Base-by-base conservation (phyloP, 2,113 vertebrate genomes). In the Mustela nigripes region DNA sequence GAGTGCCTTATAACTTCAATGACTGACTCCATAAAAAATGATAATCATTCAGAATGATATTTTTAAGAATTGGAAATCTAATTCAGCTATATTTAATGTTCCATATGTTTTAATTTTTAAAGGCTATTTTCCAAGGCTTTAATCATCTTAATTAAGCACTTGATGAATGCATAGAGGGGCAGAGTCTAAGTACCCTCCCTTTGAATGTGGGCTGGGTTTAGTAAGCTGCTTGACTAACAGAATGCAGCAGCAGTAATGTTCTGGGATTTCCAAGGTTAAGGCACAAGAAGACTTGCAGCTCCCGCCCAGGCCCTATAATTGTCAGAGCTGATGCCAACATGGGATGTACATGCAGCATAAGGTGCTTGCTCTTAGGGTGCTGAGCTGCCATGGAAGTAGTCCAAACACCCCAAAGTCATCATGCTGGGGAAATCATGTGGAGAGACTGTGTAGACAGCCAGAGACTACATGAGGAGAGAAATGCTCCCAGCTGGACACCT, bases 71-170 rank as follows among this genome's bases (percentile, higher is more conserved):
- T 81, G 33, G 81, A 86, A 91, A 91, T 81, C 26, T 60, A 92
- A 76, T 92, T 95, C 11, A 15, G 48, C 58, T 86, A 42, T 6
- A 42, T n/a, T 93, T 81, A 76, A 74, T 95, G n/a, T 67, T 74
- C 45, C 39, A n/a, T 45, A 22, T n/a, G 39, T 73, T 86, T 91
- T 60, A 67, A 73, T 74, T 95, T 73, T 48, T 80, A 90, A 19
- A 67, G 63, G 63, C 10, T 42, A 58, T 81, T 95, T 93, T 67
- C 36, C 36, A 73, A 97, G 45, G 42, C 85, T 93, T 86, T 90
- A 86, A 86, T 93, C 80, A 45, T 84, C n/a, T 26, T 60, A 87
- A 94, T 63, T 63, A 89, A 5, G 12, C 53, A 73, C 53, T 79
- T 71, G 69, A 87, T 67, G 63, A 89, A 78, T 62, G 22, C 67